Conservation (phyloP, 2,888 invertebrate genomes). For the Zygaena filipendulae region DNA sequence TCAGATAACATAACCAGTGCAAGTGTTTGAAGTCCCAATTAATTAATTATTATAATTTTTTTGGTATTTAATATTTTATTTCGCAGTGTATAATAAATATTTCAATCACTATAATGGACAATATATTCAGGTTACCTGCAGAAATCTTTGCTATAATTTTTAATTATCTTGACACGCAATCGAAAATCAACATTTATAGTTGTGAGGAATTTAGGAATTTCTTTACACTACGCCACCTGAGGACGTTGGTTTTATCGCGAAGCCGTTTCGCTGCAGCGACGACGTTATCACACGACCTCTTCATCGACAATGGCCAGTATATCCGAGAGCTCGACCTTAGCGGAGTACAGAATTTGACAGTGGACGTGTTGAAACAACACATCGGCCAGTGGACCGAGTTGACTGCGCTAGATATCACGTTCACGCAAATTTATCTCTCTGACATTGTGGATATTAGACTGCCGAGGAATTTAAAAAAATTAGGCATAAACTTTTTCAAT, state of each 20-base stretch:
- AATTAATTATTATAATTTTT: no score
- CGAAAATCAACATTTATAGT: slow-evolving; percentile 22
- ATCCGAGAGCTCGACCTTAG: slow-evolving; percentile 25
- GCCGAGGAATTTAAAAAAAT: no score
- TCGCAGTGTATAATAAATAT: no score
- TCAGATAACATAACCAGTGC: no score
- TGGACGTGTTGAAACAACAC: slow-evolving; percentile 18
- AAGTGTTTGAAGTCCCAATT: no score
- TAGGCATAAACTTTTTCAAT: slow-evolving; percentile 28
- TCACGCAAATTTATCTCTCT: slow-evolving; percentile 25
- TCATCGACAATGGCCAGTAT: slow-evolving; percentile 19
- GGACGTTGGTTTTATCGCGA: slow-evolving; percentile 21
- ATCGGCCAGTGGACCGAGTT: slow-evolving; percentile 20
- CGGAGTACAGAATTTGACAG: slow-evolving; percentile 24
- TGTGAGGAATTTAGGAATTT: slow-evolving; percentile 20
- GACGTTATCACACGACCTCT: slow-evolving; percentile 20
- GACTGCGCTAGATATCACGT: slow-evolving; percentile 26
- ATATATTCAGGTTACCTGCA: slow-evolving; percentile 22
- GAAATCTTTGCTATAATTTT: slow-evolving; percentile 23
- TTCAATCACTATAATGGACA: no score
- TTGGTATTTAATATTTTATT: no score
- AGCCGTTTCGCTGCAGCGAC: slow-evolving; percentile 21
- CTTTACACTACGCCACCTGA: slow-evolving; percentile 23
- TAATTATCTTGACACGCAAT: slow-evolving; percentile 18
- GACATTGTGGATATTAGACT: slow-evolving; percentile 23